Base-by-base conservation (phyloP, 2,113 vertebrate genomes). In the Recurvirostra avosetta region DNA sequence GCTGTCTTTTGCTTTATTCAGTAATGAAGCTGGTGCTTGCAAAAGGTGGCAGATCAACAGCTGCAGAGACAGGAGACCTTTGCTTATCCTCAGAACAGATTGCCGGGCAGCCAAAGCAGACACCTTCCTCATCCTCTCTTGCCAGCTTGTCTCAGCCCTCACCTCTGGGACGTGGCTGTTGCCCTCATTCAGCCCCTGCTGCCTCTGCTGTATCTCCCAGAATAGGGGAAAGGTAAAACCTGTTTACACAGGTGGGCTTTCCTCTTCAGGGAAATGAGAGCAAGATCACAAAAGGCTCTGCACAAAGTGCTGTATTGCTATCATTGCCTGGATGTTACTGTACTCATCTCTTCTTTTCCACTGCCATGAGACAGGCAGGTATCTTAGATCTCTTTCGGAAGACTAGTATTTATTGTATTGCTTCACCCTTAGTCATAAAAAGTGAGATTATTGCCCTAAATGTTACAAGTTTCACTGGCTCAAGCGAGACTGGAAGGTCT, bases 31-130 rank as follows among this genome's bases (percentile, higher is more conserved):
- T 47, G 58, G 41, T 74, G 30, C 41, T 80, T 80, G 73, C 62
- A 72, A 91, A 85, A 89, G 41, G 52, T 75, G 66, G 47, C 70
- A 90, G 29, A 87, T 65, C 2, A 87, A 87, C 66, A 88, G 45
- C 80, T 82, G 55, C 47, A 90, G 70, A 86, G 63, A 56, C 27
- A 58, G 45, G 40, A 94, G 43, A 92, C 47, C 32, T 95, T 72
- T 70, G 43, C 74, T 86, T 76, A 52, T 75, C 41, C 77, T 59
- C 67, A 82, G 53, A 92, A 59, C 52, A 88, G 71, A 85, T 5
- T 86, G 26, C 27, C 13, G 19, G 27, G 63, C 77, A 73, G 87
- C 19, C 55, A 15, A 71, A 90, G 61, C 40, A 96, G 21, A 16
- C 11, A 56, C 71, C 38, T 92, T 58, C 75, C 41, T 53, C 66